Evolutionary conservation across 2,113 vertebrate genomes (phyloP).

Genomic region (Neogobius melanostomus): DNA sequence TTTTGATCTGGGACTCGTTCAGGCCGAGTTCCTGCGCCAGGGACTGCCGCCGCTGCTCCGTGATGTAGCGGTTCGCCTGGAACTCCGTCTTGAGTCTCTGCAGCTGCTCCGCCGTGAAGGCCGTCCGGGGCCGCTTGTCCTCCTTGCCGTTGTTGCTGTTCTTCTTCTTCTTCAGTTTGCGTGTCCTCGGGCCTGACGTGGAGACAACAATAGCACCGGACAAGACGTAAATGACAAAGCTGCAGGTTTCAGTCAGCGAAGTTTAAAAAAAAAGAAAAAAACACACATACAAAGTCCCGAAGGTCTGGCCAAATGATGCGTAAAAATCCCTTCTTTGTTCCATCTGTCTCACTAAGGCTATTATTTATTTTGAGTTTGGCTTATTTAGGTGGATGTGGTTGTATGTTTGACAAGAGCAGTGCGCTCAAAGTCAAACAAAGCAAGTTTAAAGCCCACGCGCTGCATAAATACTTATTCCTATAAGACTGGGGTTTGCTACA

Average conservation of each 20-base stretch:
- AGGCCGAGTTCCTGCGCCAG: slow-evolving; percentile 90
- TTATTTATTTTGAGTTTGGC: too few species aligned
- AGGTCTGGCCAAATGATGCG: neutral
- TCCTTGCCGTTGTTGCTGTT: slow-evolving; percentile 78
- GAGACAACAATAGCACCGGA: slow-evolving; percentile 76
- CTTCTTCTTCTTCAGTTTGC: slow-evolving; percentile 97
- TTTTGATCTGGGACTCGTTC: slow-evolving; percentile 92
- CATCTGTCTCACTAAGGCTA: too few species aligned
- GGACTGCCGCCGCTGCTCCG: slow-evolving; percentile 88
- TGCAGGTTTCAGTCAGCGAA: neutral
- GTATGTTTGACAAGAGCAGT: too few species aligned
- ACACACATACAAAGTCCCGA: neutral
- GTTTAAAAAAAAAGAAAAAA: too few species aligned
- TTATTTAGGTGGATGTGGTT: too few species aligned
- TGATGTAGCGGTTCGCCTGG: slow-evolving; percentile 90
- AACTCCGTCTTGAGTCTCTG: slow-evolving; percentile 91
- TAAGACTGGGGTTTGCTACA: too few species aligned
- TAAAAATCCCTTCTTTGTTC: neutral
- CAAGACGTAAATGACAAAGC: slow-evolving; percentile 67
- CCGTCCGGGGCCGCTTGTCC: slow-evolving; percentile 90
- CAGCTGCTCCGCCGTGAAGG: slow-evolving; percentile 92
- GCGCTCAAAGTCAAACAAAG: too few species aligned
- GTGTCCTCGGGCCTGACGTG: slow-evolving; percentile 93
- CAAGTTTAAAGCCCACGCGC: too few species aligned
- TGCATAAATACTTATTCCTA: too few species aligned